Conservation (phyloP, 2,888 invertebrate species). For the Amblyjoppa fuscipennis region DNA sequence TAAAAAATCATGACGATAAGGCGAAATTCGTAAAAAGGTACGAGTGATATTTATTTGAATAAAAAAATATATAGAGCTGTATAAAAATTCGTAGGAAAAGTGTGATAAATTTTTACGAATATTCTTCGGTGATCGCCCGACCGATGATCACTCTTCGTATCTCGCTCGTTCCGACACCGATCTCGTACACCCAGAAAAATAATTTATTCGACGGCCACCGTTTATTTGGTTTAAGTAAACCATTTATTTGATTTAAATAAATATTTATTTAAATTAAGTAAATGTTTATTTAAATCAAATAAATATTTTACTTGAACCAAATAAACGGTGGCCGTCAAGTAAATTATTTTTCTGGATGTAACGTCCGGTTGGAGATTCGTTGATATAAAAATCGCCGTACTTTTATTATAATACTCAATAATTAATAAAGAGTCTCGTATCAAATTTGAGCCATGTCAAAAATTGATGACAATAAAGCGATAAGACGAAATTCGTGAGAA, state of each 20-base stretch:
- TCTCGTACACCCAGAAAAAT: too few relatives aligned
- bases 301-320: too few relatives aligned
- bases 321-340: too few relatives aligned
- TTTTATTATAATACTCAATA: not conserved
- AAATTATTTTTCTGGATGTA: too few relatives aligned
- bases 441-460: not conserved
- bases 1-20: not conserved
- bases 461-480: not conserved
- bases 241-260: too few relatives aligned
- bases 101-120: not conserved
- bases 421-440: not conserved
- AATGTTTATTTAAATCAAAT: too few relatives aligned
- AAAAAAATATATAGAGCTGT: not conserved
- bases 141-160: slow-evolving; percentile 96
- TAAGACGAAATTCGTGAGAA: not conserved
- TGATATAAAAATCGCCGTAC: not conserved
- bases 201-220: too few relatives aligned
- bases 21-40: not conserved
- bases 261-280: too few relatives aligned
- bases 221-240: too few relatives aligned
- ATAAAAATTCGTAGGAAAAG: not conserved
- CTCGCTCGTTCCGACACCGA: too few relatives aligned
- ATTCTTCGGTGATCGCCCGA: slow-evolving; percentile 85
- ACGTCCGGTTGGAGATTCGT: too few relatives aligned
- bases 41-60: too few relatives aligned